phyloP scores from a whole-genome alignment of 2,113 vertebrate species.

The Erythrolamprus reginae region DNA sequence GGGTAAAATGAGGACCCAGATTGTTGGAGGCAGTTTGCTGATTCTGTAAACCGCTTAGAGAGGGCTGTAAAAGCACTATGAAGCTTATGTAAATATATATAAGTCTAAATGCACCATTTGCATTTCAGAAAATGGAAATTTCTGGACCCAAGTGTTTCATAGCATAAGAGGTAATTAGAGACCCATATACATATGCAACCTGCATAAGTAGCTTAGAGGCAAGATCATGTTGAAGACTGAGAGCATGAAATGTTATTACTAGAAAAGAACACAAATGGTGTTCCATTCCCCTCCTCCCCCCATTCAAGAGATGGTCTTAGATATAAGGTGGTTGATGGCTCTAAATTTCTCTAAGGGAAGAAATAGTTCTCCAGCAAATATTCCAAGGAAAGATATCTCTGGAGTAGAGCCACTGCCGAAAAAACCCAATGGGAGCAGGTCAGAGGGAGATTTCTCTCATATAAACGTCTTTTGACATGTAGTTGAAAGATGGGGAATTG shows the following conservation, averaged over 20 bases:
- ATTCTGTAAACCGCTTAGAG: too few species aligned
- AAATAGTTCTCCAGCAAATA: neutral
- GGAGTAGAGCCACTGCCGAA: neutral
- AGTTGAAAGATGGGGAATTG: neutral
- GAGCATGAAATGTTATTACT: neutral
- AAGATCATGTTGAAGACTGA: too few species aligned
- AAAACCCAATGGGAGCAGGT: neutral
- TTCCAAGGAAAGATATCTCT: neutral
- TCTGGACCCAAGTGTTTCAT: neutral
- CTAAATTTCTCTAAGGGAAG: neutral
- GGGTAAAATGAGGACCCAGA: too few species aligned
- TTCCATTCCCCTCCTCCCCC: neutral
- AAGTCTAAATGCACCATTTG: neutral
- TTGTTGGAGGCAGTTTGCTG: too few species aligned
- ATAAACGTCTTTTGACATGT: neutral
- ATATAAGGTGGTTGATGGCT: neutral
- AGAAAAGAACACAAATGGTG: neutral
- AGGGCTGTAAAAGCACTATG: too few species aligned
- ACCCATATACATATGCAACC: neutral
- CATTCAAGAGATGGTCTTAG: neutral
- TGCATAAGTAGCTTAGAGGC: neutral
- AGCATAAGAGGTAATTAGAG: neutral
- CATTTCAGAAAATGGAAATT: neutral
- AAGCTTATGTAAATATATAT: too few species aligned
- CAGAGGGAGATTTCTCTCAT: neutral